Base-by-base conservation (phyloP, 1,140 invertebrate genomes). In the Drosophila lini region DNA sequence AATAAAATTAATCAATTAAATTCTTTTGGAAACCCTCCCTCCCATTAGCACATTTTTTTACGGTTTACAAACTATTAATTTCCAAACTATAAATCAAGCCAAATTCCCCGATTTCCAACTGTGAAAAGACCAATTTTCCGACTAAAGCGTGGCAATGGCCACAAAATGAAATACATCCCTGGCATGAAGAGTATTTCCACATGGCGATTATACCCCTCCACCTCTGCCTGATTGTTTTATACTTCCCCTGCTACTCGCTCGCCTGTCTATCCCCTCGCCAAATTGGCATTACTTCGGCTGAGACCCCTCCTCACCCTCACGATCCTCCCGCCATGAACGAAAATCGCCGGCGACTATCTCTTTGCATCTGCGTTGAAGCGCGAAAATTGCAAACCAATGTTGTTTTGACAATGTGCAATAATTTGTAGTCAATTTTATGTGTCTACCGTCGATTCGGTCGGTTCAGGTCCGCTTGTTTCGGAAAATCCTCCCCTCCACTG, bases 301-400 rank as follows among this genome's bases (percentile, higher is more conserved):
- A 22, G 15, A 16, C 25, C 25, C 25, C 34, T 25, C 34, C 19
- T 47, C 42, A 16, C 25, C n/a, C n/a, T 38, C 44, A 25, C 28
- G 44, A 47, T 25, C 50, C 28, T 32, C 1, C 22, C 42, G 38
- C 34, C 34, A 13, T 0, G 7, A 13, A 53, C 28, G 28, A 19
- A 65, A 68, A 28, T 61, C 42, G 25, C 50, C 63, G 19, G 56
- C 47, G 57, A 63, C 63, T 63, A 78, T 77, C 68, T 63, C 32
- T 80, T 63, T 69, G 64, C 71, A 89, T 89, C 84, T 88, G 80
- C 82, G 81, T 88, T 83, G 82, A 88, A 86, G 82, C 82, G 82
- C 83, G 84, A 88, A 88, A 88, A 88, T 88, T 88, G 83, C 83
- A 88, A 88, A 88, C 84, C 83, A 88, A 88, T 88, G 83, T 88